Base-by-base conservation (phyloP, 2,797 vertebrate genomes). In the Alcedo quadribrachys region DNA sequence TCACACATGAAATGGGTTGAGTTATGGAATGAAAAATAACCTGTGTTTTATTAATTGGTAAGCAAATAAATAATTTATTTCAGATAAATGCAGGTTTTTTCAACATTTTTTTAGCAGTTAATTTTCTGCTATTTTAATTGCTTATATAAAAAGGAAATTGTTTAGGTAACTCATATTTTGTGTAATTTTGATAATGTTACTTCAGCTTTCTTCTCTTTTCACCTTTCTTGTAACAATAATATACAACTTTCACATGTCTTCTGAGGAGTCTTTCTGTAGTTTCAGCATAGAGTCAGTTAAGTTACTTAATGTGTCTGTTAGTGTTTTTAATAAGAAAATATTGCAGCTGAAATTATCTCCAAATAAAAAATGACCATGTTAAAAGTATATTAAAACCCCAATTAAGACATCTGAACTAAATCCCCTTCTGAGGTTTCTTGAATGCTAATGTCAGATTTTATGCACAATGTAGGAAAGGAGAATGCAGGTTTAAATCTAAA, bases 1-100 rank as follows among this genome's bases (percentile, higher is more conserved):
- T 95, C 84, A 33, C n/a, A 75, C n/a, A 27, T 85, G 8, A 90
- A 95, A 85, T 95, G 48, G 14, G 58, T 92, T 94, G 58, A 77
- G 83, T 78, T 42, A 42, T 32, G 33, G 28, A 84, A 75, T 85
- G 54, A 43, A 54, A 90, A 89, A 32, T 73, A 40, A 51, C 65
- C 15, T 80, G 28, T 10, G 0, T 5, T 17, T 71, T 86, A 62
- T 86, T 73, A 69, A 68, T 37, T 89, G 12, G 11, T 85, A 32
- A 80, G 25, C 78, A 87, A 61, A 73, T 79, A 71, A 61, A 33
- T 75, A 27, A 18, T 46, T 73, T 80, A 8, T 87, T 86, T 75
- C 48, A 68, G 32, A 43, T 76, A 32, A 89, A 71, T 87, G 89
- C 67, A 13, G 5, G 40, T 57, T 69, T 62, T 71, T 69, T 67